Evolutionary conservation across 2,888 invertebrate species (phyloP).

Genomic region (Mythimna pallens): DNA sequence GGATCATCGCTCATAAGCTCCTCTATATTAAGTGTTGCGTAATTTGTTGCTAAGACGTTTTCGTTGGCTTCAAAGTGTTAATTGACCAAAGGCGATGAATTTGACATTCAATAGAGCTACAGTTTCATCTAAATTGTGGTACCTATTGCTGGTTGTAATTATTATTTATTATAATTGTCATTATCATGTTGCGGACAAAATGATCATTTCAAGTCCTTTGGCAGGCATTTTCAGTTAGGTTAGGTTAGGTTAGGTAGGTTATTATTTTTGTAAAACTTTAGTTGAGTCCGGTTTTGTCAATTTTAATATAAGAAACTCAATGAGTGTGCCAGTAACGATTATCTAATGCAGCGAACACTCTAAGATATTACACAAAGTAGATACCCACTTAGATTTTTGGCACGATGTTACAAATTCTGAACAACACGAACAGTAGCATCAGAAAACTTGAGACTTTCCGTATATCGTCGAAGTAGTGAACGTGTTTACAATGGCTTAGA

Average conservation of each 20-base stretch:
- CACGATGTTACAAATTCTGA: slow-evolving; percentile 2
- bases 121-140: slow-evolving; percentile 13
- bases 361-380: too few relatives aligned
- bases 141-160: slow-evolving; percentile 3
- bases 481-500: slow-evolving; percentile 44
- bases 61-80: slow-evolving; percentile 19
- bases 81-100: slow-evolving; percentile 29
- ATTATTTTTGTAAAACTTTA: background rate
- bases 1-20: slow-evolving; percentile 61
- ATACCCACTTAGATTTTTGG: too few relatives aligned
- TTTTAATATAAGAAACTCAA: background rate
- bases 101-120: slow-evolving; percentile 19
- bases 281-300: background rate
- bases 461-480: slow-evolving; percentile 26
- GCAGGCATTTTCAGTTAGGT: background rate
- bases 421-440: slow-evolving; percentile 27
- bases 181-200: slow-evolving; percentile 9
- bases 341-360: background rate
- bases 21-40: slow-evolving; percentile 44
- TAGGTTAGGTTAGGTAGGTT: too few relatives aligned
- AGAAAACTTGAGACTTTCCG: slow-evolving; percentile 40
- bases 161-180: slow-evolving; percentile 4
- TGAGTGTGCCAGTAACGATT: background rate
- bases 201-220: slow-evolving; percentile 10
- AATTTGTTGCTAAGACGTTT: slow-evolving; percentile 44